Evolutionary conservation across 1,140 invertebrate species (phyloP).

Genomic region (Drosophila ananassae): DNA sequence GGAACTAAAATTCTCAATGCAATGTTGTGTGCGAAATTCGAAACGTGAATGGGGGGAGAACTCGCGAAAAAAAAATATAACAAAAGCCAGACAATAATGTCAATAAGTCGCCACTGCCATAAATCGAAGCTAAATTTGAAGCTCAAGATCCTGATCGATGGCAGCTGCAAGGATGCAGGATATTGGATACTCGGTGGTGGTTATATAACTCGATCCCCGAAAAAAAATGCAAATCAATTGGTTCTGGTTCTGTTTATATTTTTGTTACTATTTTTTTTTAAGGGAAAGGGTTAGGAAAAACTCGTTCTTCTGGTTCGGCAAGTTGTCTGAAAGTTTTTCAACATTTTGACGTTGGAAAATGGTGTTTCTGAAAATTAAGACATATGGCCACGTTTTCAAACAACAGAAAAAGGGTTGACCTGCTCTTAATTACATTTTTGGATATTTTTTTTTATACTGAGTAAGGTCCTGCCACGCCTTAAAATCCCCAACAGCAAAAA

Average conservation of each 20-base stretch:
- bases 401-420: conserved; percentile 32
- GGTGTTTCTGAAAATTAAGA: conserved; percentile 56
- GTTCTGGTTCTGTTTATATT: conserved; percentile 48
- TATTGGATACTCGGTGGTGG: conserved; percentile 2
- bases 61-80: background rate
- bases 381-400: conserved; percentile 50
- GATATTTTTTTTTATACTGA: background rate
- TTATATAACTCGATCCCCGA: conserved; percentile 14
- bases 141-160: conserved; percentile 28
- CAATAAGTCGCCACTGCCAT: conserved; percentile 60
- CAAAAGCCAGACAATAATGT: conserved; percentile 27
- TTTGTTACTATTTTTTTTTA: conserved; percentile 1
- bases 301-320: conserved; percentile 28
- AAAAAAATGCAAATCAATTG: conserved; percentile 63
- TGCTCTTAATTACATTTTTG: background rate
- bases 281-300: conserved; percentile 15
- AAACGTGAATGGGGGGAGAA: conserved; percentile 2
- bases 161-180: conserved; percentile 48
- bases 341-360: conserved; percentile 58
- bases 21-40: conserved; percentile 34
- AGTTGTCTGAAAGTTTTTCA: conserved; percentile 45
- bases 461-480: background rate
- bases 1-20: background rate
- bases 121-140: conserved; percentile 29
- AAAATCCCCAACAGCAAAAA: conserved; percentile 2